Conservation (phyloP, 2,888 invertebrate species). For the Nemapogon koenigi region DNA sequence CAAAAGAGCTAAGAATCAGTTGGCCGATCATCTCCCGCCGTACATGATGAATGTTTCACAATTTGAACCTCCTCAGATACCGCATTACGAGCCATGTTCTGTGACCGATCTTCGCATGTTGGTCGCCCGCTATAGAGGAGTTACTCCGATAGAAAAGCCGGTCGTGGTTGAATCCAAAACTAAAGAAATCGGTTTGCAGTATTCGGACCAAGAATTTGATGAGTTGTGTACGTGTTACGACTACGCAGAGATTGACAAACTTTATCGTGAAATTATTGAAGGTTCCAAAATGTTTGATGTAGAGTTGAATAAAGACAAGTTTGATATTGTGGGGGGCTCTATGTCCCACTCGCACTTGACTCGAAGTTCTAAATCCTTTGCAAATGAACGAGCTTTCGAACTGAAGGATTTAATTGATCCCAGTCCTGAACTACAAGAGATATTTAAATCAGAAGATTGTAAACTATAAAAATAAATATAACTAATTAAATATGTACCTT, state of each 20-base stretch:
- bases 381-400: slow-evolving; percentile 1
- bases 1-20: slow-evolving; percentile 36
- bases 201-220: slow-evolving; percentile 31
- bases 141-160: slow-evolving; percentile 16
- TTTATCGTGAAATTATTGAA: neutral
- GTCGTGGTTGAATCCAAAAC: slow-evolving; percentile 23
- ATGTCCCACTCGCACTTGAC: too few species aligned
- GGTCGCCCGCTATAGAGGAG: slow-evolving; percentile 18
- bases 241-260: slow-evolving; percentile 22
- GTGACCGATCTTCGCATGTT: slow-evolving; percentile 27
- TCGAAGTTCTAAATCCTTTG: neutral
- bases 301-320: neutral
- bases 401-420: neutral
- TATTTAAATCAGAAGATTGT: neutral
- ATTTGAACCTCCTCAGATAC: slow-evolving; percentile 30
- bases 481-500: too few species aligned
- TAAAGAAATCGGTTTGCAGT: slow-evolving; percentile 31
- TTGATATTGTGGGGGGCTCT: too few species aligned
- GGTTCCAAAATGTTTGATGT: too few species aligned
- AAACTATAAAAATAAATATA: neutral
- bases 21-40: slow-evolving; percentile 37
- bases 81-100: slow-evolving; percentile 36
- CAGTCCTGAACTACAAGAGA: neutral
- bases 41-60: slow-evolving; percentile 41
- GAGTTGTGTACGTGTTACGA: slow-evolving; percentile 37